Evolutionary conservation across 2,888 invertebrate species (phyloP), one percentile per base, ranked within the genome.

Genomic region (Drosophila lutescens): DNA sequence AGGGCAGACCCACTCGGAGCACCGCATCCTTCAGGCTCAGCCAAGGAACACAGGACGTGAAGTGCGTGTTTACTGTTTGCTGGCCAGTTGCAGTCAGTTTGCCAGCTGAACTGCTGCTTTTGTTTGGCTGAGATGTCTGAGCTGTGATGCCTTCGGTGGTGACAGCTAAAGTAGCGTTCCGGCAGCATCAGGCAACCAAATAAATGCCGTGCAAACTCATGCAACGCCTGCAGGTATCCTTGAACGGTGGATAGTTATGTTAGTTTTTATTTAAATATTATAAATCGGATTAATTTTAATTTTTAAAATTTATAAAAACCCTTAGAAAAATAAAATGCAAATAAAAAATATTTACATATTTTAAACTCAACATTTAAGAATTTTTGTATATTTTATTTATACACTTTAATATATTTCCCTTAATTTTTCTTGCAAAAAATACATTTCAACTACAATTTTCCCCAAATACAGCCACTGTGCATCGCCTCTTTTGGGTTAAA

Each of bases 91-190:
- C 76, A 57, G 63, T 47, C 55, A 23, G 53, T 32, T 43, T 53
- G 46, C 40, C 53, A 46, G 43, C 20, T 20, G 15, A 41, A 7
- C 47, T 57, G 38, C 49, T 67, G 38, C 47, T 55, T 55, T 50
- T 55, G 65, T 53, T 60, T 66, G 50, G 60, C 50, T 26, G 32
- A 40, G 20, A 41, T 56, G 56, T 41, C 40, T 51, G 40, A 20
- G 15, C n/a, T 56, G 53, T 57, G 68, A 40, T 74, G 60, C 26
- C 49, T 36, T 34, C 43, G 40, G 77, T 78, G 85, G 74, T 87
- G 89, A 85, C 77, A 75, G 57, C 62, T 63, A 74, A 77, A 77
- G 77, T 76, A 78, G 63, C 75, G 62, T 65, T 49, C 68, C 57
- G 43, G 68, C 65, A 57, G 51, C 59, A 61, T 55, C 60, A 57